Base-by-base conservation (phyloP, 2,113 vertebrate species). In the Periophthalmus modestus region DNA sequence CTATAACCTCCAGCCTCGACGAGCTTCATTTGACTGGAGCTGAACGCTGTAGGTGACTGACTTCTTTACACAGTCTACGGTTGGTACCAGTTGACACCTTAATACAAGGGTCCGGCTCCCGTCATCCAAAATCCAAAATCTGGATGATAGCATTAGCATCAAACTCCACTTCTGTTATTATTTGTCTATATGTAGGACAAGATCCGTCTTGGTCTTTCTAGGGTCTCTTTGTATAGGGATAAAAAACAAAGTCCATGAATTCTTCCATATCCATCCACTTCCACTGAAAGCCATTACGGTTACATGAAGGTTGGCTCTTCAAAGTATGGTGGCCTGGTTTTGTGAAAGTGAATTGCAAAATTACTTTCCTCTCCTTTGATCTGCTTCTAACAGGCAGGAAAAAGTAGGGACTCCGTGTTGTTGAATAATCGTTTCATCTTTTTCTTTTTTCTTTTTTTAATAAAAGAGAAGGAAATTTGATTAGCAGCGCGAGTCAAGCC, bases 301-400 rank as follows among this genome's bases (percentile, higher is more conserved):
- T 74, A 82, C 71, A 88, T 83, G 78, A 88, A 83, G 79, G 78
- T 71, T 43, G 61, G 39, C 18, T 85, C 82, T 82, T 89, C 82
- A 84, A 79, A 88, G 82, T 58, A n/a, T 47, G 33, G 72, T 83
- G 75, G 68, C 70, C 77, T 82, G 50, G 2, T 86, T 90, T 86
- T 73, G 70, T 62, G 46, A 73, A 43, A 72, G 76, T 19, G 62
- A 63, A 24, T 23, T 4, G 50, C 72, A 47, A 70, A 89, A 78
- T 76, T 75, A 81, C 69, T 77, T 85, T 84, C 0, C 36, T 73
- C 55, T 34, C 61, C 86, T 90, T 89, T 90, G 85, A 91, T 88
- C 85, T 87, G 76, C 28, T 79, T 61, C 62, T 68, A 75, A 67
- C 79, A 52, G 66, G 74, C 78, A 81, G 61, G 80, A 24, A 61